phyloP scores from a whole-genome alignment of 2,797 vertebrate species.

The Buphagus erythrorhynchus region DNA sequence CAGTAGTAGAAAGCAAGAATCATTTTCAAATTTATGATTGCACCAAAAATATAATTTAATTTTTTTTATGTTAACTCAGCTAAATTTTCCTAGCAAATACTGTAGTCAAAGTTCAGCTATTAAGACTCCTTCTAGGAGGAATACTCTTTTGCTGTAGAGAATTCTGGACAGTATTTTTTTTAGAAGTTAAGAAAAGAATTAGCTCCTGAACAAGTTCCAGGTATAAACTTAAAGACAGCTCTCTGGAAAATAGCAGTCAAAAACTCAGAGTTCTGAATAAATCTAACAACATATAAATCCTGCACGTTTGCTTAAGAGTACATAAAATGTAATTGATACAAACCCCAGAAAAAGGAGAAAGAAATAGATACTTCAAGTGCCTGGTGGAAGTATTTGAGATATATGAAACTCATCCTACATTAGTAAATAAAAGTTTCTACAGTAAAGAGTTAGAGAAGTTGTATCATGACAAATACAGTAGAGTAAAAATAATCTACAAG shows the following conservation, averaged over 20 bases:
- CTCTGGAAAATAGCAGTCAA: background rate
- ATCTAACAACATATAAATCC: background rate
- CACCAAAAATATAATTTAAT: background rate
- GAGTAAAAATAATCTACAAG: background rate
- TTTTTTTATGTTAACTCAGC: background rate
- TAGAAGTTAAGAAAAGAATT: background rate
- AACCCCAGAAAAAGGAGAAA: background rate
- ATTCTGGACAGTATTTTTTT: background rate
- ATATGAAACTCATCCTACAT: background rate
- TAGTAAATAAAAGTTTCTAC: background rate
- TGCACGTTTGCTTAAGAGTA: background rate
- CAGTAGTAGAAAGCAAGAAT: background rate
- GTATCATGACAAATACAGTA: background rate
- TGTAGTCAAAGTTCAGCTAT: background rate
- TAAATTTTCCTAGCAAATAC: background rate
- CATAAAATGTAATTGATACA: background rate
- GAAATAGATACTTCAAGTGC: background rate
- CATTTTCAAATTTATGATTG: background rate
- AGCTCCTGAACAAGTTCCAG: background rate
- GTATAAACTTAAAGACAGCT: background rate
- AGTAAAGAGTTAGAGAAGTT: background rate
- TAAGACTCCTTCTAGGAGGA: background rate
- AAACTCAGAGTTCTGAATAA: background rate
- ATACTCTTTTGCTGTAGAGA: background rate
- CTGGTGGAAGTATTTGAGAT: background rate